Evolutionary conservation across 2,888 invertebrate species (phyloP).

Genomic region (Aplocera efformata): DNA sequence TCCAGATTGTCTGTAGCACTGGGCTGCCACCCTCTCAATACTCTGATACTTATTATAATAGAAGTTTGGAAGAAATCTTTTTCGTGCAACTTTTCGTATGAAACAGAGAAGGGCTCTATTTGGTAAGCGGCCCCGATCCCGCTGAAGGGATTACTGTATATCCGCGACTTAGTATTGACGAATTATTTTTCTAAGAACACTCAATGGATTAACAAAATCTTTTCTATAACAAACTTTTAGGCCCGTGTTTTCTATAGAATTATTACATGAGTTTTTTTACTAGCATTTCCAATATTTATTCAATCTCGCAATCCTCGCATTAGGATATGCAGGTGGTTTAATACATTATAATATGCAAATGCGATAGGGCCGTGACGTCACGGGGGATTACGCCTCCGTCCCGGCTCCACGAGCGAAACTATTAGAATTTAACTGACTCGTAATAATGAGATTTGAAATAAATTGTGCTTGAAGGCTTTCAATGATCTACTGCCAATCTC

Average conservation of each 20-base stretch:
- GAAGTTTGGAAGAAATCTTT: background rate
- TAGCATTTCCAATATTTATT: too few relatives aligned
- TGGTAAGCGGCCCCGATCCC: conserved; percentile 22
- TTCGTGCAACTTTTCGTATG: conserved; percentile 2
- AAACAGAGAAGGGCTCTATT: conserved; percentile 17
- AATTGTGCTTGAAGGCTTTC: conserved; percentile 7
- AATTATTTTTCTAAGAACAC: conserved; percentile 24
- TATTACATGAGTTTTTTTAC: too few relatives aligned
- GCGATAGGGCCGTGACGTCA: conserved; percentile 5
- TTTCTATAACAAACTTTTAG: conserved; percentile 7
- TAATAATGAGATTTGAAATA: conserved; percentile 14
- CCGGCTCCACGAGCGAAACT: background rate
- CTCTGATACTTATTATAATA: background rate
- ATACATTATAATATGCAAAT: conserved; percentile 13
- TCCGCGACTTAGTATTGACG: conserved; percentile 22
- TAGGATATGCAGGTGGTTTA: conserved; percentile 4
- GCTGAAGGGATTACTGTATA: conserved; percentile 26
- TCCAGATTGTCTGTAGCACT: too few relatives aligned
- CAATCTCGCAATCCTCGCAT: background rate
- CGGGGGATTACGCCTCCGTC: background rate
- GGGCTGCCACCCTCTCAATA: too few relatives aligned
- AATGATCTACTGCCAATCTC: conserved; percentile 1
- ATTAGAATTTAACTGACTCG: conserved; percentile 9
- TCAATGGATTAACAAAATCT: conserved; percentile 21
- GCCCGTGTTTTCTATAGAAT: background rate